phyloP scores from a whole-genome alignment of 1,140 invertebrate genomes.

The Agrilus planipennis region DNA sequence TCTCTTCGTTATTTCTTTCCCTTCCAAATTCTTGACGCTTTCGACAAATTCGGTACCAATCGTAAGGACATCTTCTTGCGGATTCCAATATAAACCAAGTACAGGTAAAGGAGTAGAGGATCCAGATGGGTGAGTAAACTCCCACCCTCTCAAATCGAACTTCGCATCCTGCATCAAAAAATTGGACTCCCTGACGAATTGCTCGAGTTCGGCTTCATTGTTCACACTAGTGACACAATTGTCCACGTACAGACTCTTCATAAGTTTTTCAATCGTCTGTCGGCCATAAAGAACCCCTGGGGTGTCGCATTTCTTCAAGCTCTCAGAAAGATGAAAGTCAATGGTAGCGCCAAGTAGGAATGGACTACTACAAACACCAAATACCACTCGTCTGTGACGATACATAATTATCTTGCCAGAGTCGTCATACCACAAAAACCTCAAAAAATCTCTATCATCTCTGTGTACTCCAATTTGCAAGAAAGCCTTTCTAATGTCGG shows the following conservation, averaged over 20 bases:
- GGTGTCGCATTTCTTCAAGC: background rate
- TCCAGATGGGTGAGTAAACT: background rate
- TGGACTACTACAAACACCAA: conserved; percentile 18
- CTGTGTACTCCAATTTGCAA: conserved; percentile 23
- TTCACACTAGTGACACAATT: conserved; percentile 3
- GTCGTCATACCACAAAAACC: conserved; percentile 24
- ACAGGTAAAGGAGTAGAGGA: too few species aligned
- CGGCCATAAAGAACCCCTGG: background rate
- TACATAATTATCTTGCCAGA: conserved; percentile 13
- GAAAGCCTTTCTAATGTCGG: conserved; percentile 35
- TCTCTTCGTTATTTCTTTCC: conserved; percentile 6
- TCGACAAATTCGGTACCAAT: too few species aligned
- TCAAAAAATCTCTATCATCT: conserved; percentile 22
- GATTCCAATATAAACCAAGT: too few species aligned
- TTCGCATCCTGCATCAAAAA: background rate
- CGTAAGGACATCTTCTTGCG: too few species aligned
- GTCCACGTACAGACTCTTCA: conserved; percentile 1
- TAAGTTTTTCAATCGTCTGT: background rate
- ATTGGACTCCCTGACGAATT: background rate
- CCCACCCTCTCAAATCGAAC: conserved; percentile 3
- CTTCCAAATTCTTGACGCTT: too few species aligned
- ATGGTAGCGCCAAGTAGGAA: conserved; percentile 26
- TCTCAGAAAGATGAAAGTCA: conserved; percentile 10
- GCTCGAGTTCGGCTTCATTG: background rate
- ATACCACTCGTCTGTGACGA: conserved; percentile 24